Conservation (phyloP, 2,888 invertebrate species). For the Apeira syringaria region DNA sequence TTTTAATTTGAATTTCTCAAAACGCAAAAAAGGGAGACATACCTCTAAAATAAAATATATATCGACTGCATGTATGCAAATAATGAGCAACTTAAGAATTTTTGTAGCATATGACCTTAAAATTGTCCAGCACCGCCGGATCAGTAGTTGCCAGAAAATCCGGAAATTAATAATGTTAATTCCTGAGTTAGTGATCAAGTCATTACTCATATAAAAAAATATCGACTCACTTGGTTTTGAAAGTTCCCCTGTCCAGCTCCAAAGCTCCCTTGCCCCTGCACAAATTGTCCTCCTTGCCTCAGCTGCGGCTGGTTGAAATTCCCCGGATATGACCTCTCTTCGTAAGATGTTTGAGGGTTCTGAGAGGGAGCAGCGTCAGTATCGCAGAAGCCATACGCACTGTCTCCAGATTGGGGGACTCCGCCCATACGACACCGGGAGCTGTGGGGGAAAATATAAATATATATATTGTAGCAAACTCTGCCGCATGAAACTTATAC, state of each 20-base stretch:
- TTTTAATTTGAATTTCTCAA: too few relatives aligned
- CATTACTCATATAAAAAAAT: background rate
- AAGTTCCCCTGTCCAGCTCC: conserved; percentile 5
- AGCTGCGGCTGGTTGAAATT: conserved; percentile 29
- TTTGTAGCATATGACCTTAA: too few relatives aligned
- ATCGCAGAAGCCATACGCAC: conserved; percentile 91
- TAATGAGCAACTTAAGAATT: too few relatives aligned
- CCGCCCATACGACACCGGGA: conserved; percentile 86
- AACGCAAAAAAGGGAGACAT: too few relatives aligned
- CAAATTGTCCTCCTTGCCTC: background rate
- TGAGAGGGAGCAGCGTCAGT: conserved; percentile 47
- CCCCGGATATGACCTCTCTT: conserved; percentile 50
- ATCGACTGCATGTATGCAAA: too few relatives aligned
- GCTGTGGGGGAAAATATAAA: conserved; percentile 43
- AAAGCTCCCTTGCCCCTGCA: conserved; percentile 1
- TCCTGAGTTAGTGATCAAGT: background rate
- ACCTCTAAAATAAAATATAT: too few relatives aligned
- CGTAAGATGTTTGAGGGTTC: conserved; percentile 40
- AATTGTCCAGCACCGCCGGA: too few relatives aligned
- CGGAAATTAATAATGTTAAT: too few relatives aligned
- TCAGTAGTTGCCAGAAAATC: too few relatives aligned
- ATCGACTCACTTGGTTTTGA: conserved; percentile 12
- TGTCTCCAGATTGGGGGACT: conserved; percentile 88
- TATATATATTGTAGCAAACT: too few relatives aligned
- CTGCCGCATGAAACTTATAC: too few relatives aligned